phyloP scores from a whole-genome alignment of 2,888 invertebrate genomes.

The Bembecia ichneumoniformis region DNA sequence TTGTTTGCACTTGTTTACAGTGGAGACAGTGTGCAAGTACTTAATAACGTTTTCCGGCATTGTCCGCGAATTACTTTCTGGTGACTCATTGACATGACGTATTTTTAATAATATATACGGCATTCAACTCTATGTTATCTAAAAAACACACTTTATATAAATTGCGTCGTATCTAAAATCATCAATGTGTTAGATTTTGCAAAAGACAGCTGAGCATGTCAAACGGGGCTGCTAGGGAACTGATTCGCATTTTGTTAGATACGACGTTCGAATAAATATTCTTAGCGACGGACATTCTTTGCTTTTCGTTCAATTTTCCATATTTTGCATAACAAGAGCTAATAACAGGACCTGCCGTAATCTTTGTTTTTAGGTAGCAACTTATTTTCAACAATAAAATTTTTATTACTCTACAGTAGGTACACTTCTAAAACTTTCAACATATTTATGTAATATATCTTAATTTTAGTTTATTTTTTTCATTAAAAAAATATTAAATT shows the following conservation, averaged over 20 bases:
- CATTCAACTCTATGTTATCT: no score
- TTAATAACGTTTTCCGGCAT: conserved; percentile 1
- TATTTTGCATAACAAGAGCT: not conserved
- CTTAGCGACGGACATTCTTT: not conserved
- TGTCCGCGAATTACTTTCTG: conserved; percentile 2
- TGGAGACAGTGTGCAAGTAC: not conserved
- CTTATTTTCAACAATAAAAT: no score
- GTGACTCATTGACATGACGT: not conserved
- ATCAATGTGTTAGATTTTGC: not conserved
- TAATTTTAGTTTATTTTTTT: no score
- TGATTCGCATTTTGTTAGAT: not conserved
- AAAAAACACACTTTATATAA: no score
- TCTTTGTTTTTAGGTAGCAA: not conserved
- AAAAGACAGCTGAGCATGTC: not conserved
- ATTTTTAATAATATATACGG: no score
- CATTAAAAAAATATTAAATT: no score
- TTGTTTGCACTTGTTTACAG: not conserved
- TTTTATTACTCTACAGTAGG: no score
- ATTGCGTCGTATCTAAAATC: not conserved
- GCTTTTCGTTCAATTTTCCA: not conserved
- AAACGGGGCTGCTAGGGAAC: not conserved
- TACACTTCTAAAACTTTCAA: no score
- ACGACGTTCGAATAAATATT: not conserved
- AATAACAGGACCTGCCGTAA: not conserved
- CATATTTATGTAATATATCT: no score